Base-by-base conservation (phyloP, 2,113 vertebrate species). In the Myiozetetes cayanensis region DNA sequence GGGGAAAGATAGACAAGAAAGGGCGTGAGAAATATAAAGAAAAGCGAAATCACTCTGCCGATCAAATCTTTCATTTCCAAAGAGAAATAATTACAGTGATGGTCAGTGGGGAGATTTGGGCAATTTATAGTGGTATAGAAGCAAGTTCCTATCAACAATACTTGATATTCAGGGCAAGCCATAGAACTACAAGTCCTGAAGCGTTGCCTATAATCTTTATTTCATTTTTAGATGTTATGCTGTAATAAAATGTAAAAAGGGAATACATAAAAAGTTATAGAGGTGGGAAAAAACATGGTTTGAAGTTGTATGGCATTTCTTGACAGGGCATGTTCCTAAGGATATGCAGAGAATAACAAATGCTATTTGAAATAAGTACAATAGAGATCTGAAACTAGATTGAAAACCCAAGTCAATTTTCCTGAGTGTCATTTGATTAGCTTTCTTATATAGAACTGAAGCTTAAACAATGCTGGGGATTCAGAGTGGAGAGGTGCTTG, bases 181-280 rank as follows among this genome's bases (percentile, higher is more conserved):
- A 47, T 72, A 85, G 93, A 97, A 97, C 96, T 97, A 93, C 90
- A 96, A 96, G 97, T 97, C 97, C 97, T 97, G 97, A 96, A 98
- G 96, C 92, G 5, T 97, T 98, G 97, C 97, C 96, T 98, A 97
- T 98, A 98, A 98, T 98, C 97, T 98, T 98, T 98, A 98, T 98
- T 98, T 98, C 97, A 97, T 97, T 98, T 98, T 97, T 97, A 97
- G 98, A 98, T 97, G 97, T 98, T 97, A 98, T 95, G 96, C 96
- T 97, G 94, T 97, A 98, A 98, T 98, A 97, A 98, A 98, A 98
- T 97, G 95, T 97, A 98, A 98, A 98, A 98, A 97, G 97, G 95
- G 98, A 98, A 98, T 98, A 97, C 96, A 97, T 98, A 97, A 98
- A 97, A 98, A 97, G 97, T 97, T 98, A 97, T 96, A 96, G 97